Evolutionary conservation across 2,888 invertebrate species (phyloP), one percentile per base, ranked within the genome.

Genomic region (Lypha dubia): DNA sequence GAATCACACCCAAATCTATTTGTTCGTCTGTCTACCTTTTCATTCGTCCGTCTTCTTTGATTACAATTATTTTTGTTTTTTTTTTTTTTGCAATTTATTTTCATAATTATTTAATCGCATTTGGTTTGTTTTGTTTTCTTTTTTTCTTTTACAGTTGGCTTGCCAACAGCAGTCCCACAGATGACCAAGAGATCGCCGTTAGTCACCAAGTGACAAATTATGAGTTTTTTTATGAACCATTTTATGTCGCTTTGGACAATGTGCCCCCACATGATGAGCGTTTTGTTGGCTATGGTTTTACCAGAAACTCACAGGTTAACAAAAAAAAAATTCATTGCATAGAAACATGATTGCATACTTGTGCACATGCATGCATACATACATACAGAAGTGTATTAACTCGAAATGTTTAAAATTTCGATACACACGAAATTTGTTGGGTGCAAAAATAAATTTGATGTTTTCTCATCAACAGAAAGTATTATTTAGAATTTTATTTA

Each of bases 251-350:
- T 1, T 93, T 94, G 3, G 97, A 97, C 91, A 94, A 94, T 65
- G 97, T 95, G 24, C 97, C 98, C 0, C 93, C 95, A 0, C 97
- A 98, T 89, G 97, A 98, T 89, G 97, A 98, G 92, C 93, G 97
- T 76, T 98, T 98, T 93, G 93, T 97, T 68, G 98, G 98, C 41
- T 98, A 98, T 92, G 98, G 98, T 74, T 98, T 97, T 92, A 98
- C 98, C 1, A 94, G 98, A 90, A 98, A 98, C 90, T 97, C 97
- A 11, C 98, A 98, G 95, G 97, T 97, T 60, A 70, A n/a, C n/a
- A n/a, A 3, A 93, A 89, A 44, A 60, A 24, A 3, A 41, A 82
- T 51, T 13, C 35, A 53, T 44, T 28, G 11, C 1, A 41, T 3
- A 70, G 3, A 6, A 17, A 11, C 15, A 60, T 58, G 46, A n/a